phyloP scores from a whole-genome alignment of 2,797 vertebrate genomes.

The Lacerta agilis region DNA sequence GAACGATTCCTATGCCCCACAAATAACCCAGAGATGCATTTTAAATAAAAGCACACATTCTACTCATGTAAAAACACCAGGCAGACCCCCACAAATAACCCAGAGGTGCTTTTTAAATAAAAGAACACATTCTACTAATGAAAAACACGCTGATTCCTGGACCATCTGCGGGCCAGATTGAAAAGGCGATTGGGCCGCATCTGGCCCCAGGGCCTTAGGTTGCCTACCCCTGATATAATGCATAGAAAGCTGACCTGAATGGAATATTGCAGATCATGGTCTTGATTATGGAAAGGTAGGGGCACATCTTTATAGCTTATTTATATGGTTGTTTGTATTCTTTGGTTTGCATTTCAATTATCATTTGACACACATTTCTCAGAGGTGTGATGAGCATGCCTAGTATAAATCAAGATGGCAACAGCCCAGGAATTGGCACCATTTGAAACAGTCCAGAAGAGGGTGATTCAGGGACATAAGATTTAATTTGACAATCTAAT shows the following conservation, averaged over 20 bases:
- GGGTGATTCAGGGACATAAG: background rate
- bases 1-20: too few species aligned
- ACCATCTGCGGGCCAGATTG: too few species aligned
- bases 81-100: too few species aligned
- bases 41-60: too few species aligned
- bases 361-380: background rate
- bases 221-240: background rate
- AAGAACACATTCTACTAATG: too few species aligned
- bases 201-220: too few species aligned
- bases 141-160: too few species aligned
- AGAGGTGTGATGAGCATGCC: background rate
- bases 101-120: too few species aligned
- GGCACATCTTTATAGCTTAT: background rate
- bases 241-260: background rate
- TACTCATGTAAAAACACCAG: too few species aligned
- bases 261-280: background rate
- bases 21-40: too few species aligned
- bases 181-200: too few species aligned
- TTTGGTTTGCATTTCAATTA: background rate
- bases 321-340: background rate
- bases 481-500: slow-evolving; percentile 9
- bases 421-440: background rate
- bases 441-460: background rate
- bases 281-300: background rate
- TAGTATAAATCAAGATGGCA: background rate